Base-by-base conservation (phyloP, 2,888 invertebrate genomes). In the Cyrtodaria siliqua region DNA sequence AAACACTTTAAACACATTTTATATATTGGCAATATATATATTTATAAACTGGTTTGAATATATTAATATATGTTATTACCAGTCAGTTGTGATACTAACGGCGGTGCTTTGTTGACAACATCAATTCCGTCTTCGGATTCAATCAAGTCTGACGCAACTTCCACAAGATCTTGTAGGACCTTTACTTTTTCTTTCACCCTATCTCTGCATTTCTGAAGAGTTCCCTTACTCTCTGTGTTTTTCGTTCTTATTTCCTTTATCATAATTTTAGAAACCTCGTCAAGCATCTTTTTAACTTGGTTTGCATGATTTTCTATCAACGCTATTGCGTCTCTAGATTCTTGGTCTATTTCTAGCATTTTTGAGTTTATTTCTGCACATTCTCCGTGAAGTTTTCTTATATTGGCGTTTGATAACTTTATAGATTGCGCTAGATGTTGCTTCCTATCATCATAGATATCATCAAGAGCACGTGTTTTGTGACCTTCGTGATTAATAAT, bases 281-380 rank as follows among this genome's bases (percentile, higher is more conserved):
- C 73, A n/a, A 80, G 56, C 49, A 73, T 72, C 29, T 66, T 62
- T 57, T 80, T 80, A 4, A 69, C 64, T 56, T 76, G 57, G 53
- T 64, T 73, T 6, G 70, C 80, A 12, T 80, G 80, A 29, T 73
- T 72, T 29, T 76, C 75, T 24, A 80, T 76, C 27, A 56, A 18
- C 18, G 71, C 47, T 18, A 73, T 57, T 1, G 71, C 70, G 14
- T 76, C 70, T 59, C 75, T 61, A 2, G 80, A 63, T 53, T 80
- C 80, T 59, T 76, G 69, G 59, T 80, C 80, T 23, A 80, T 73
- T 38, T 80, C 80, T 12, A 80, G 53, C 1, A 72, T 55, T 52
- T 73, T 80, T 0, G 80, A 80, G 47, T 80, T 80, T 24, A 80
- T 70, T 50, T 80, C 76, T 6, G 75, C 61, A 57, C 66, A 69